These are phyloP conservation scores for Atherinomorus stipes DNA, from an alignment of 2,113 vertebrate genomes.

Conservation along the genomic window DNA sequence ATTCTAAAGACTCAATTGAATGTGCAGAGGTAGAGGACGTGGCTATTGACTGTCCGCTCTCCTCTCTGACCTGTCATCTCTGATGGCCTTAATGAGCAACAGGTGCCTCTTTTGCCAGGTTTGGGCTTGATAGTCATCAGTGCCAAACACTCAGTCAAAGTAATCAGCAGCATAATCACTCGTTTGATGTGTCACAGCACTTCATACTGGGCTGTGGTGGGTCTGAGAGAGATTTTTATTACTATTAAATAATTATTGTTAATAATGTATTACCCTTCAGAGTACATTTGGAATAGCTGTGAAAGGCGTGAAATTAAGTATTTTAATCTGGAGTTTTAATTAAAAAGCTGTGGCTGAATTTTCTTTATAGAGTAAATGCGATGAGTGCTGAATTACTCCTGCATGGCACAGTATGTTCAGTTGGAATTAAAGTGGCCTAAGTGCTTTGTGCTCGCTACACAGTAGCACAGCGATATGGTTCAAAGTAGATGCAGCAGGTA, in stretches of 20 bases:
- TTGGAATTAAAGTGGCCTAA: too few relatives aligned
- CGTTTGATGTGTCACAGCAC: conserved; percentile 65
- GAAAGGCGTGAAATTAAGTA: conserved; percentile 8
- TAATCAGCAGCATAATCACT: conserved; percentile 61
- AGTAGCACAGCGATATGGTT: too few relatives aligned
- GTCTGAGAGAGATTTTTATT: conserved; percentile 32
- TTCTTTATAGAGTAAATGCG: too few relatives aligned
- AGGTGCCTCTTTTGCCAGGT: conserved; percentile 69
- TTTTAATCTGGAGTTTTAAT: neutral
- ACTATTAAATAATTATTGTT: conserved; percentile 33
- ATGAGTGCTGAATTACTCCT: too few relatives aligned
- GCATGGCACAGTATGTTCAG: neutral
- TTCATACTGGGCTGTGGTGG: conserved; percentile 34
- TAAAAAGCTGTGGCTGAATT: neutral
- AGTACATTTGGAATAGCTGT: neutral
- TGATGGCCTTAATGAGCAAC: conserved; percentile 70
- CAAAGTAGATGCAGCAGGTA: too few relatives aligned
- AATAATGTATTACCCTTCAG: conserved; percentile 18
- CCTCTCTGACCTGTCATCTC: conserved; percentile 65
- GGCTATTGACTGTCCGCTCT: conserved; percentile 66
- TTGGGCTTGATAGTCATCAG: conserved; percentile 47
- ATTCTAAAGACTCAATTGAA: conserved; percentile 64
- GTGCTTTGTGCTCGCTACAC: too few relatives aligned
- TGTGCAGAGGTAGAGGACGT: conserved; percentile 49
- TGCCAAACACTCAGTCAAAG: conserved; percentile 60